Base-by-base conservation (phyloP, 64 coral and sea anemone species). In the Montipora capricornis region DNA sequence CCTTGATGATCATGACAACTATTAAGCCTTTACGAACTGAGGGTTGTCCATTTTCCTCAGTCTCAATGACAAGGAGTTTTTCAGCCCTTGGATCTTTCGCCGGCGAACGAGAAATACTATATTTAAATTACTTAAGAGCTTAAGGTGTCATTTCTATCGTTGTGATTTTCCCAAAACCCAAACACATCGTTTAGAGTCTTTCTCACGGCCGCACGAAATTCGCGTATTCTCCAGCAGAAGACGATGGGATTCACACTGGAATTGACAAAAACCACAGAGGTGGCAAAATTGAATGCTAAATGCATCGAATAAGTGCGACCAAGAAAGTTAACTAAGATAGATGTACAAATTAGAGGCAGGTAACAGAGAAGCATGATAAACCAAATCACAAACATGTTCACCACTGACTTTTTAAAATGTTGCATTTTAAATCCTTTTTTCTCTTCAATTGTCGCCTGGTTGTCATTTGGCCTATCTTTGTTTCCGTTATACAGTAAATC, bases 331-430 rank as follows among this genome's bases (percentile, higher is more conserved):
- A 26, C 26, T 15, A 70, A 19, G 5, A 16, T 52, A 22, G 82
- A 86, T 50, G 46, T 86, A 5, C 82, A 86, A 20, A 86, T 86
- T 3, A 70, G 45, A 11, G 82, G 82, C 4, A 86, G 47, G 46
- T 86, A 86, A 29, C 82, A 86, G 6, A 86, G 45, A 4, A 86
- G 66, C 82, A 86, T 86, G 2, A 86, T 62, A 20, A 86, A 86
- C 82, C 82, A 86, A 10, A 86, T 86, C 8, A 86, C 82, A 46
- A 86, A 73, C 82, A 86, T 86, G 66, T 86, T 86, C 19, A 70
- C 70, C 46, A 86, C 66, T 20, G 82, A 86, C 82, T 86, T 86
- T 19, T 86, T 70, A 68, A 86, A 86, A 49, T 86, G 62, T 24
- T 44, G 45, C 82, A 86, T 86, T 86, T 49, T 70, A 13, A 86